Conservation (phyloP, 2,113 vertebrate genomes). For the Colistium nudipinnis region DNA sequence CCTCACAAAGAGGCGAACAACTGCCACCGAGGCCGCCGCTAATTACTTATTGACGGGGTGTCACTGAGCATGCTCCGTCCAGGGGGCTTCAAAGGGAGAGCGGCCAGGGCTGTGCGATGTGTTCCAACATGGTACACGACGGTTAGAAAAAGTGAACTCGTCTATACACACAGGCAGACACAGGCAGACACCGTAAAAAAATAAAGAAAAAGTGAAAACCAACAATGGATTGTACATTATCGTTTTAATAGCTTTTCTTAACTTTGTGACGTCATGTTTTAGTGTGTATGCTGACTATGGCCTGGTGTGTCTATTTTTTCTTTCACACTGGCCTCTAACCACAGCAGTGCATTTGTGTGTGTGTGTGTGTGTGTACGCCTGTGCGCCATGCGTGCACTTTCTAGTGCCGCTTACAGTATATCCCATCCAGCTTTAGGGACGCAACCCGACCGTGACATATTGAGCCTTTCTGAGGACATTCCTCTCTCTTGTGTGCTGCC, state of each 20-base stretch:
- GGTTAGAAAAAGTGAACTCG: constrained; percentile 52
- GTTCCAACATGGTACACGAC: constrained; percentile 40
- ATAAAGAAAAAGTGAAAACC: constrained; percentile 6
- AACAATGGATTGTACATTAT: no score
- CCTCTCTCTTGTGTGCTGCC: constrained; percentile 48
- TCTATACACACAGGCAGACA: constrained; percentile 28
- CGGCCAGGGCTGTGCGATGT: constrained; percentile 41
- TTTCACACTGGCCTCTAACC: constrained; percentile 9
- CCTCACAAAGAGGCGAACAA: constrained; percentile 66
- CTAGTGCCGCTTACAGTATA: constrained; percentile 11
- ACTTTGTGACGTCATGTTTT: constrained; percentile 14
- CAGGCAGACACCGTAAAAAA: constrained; percentile 14
- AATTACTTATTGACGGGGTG: constrained; percentile 74
- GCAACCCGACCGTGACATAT: constrained; percentile 50
- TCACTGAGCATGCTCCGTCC: constrained; percentile 68
- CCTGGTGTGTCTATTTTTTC: constrained; percentile 1
- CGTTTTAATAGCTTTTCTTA: no score
- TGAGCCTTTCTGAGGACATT: constrained; percentile 56
- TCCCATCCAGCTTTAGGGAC: constrained; percentile 41
- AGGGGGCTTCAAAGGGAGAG: constrained; percentile 55
- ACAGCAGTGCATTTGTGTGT: neutral
- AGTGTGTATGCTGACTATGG: neutral
- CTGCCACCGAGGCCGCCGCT: constrained; percentile 55
- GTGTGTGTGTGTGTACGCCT: neutral
- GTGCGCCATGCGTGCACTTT: constrained; percentile 1